phyloP scores from a whole-genome alignment of 2,797 vertebrate species.

The Parotocinclus haroldoi region DNA sequence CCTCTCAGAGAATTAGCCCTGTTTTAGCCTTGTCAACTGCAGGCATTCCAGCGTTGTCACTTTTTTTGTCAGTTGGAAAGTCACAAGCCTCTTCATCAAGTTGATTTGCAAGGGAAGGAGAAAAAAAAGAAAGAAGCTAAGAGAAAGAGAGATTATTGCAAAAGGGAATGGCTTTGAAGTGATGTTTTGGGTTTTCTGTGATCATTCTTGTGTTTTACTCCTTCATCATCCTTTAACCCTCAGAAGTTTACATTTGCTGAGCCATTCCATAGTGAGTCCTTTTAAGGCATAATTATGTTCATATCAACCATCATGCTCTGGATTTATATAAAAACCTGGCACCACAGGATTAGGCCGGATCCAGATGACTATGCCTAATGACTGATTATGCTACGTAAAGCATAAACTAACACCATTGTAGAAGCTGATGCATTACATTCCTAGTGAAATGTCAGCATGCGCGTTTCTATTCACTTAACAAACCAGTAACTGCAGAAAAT shows the following conservation, averaged over 20 bases:
- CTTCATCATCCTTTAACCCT: constrained; percentile 48
- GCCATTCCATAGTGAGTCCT: not conserved
- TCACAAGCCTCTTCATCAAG: constrained; percentile 67
- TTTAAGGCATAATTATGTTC: no score
- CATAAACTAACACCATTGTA: no score
- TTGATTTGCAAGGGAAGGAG: constrained; percentile 71
- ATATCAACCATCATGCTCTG: no score
- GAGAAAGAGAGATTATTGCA: constrained; percentile 71
- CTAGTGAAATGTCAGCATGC: no score
- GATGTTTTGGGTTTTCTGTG: constrained; percentile 66
- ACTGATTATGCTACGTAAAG: no score
- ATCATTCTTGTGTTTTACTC: constrained; percentile 40
- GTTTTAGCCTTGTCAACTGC: constrained; percentile 74
- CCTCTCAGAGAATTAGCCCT: constrained; percentile 72
- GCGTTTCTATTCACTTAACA: no score
- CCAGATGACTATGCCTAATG: no score
- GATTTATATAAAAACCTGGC: no score
- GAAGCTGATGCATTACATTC: no score
- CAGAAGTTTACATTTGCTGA: constrained; percentile 64
- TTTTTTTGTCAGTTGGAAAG: constrained; percentile 77
- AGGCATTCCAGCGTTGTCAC: constrained; percentile 67
- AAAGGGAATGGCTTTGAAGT: constrained; percentile 74
- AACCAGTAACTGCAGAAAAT: no score
- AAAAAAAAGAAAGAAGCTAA: constrained; percentile 16
- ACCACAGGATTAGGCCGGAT: no score